Percentiles rank a stretch among this genome's conserved stretches.
These are phyloP conservation scores for Muntiacus muntjak DNA, from an alignment of 2,113 vertebrate genomes.

Conservation along the genomic window DNA sequence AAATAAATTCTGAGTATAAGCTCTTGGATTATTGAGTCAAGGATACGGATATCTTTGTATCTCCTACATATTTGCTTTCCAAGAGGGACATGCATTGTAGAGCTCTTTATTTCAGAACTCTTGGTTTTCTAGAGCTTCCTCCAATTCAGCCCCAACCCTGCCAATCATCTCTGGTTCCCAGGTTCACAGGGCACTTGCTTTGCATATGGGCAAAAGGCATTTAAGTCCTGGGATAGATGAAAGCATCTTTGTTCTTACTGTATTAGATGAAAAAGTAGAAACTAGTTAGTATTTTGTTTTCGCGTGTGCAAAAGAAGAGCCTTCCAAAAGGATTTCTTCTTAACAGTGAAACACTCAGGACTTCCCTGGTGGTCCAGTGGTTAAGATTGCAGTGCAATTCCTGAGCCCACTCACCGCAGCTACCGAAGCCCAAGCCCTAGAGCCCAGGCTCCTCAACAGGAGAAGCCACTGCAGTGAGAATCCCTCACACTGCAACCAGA, in stretches of 20 bases:
- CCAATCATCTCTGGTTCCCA: background rate
- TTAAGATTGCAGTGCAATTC: rapidly evolving
- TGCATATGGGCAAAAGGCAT: background rate
- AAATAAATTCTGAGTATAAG: background rate
- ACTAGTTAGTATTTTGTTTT: background rate
- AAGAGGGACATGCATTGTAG: background rate
- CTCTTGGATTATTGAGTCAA: background rate
- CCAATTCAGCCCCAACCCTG: background rate
- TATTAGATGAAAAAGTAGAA: background rate
- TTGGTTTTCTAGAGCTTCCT: background rate
- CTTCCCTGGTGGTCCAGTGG: background rate
- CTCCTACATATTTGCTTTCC: background rate
- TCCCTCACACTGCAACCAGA: background rate
- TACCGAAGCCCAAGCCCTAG: rapidly evolving
- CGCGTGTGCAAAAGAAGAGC: background rate
- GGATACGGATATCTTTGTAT: background rate
- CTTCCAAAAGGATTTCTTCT: conserved; percentile 14
- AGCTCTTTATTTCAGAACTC: background rate
- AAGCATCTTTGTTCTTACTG: background rate
- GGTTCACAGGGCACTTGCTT: background rate
- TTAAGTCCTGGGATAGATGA: background rate
- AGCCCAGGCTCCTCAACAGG: background rate
- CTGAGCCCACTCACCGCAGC: background rate
- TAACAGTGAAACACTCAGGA: background rate
- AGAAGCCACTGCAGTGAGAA: background rate